These are phyloP conservation scores for Heliconius ismenius DNA, from an alignment of 2,888 invertebrate genomes.

Conservation along the genomic window DNA sequence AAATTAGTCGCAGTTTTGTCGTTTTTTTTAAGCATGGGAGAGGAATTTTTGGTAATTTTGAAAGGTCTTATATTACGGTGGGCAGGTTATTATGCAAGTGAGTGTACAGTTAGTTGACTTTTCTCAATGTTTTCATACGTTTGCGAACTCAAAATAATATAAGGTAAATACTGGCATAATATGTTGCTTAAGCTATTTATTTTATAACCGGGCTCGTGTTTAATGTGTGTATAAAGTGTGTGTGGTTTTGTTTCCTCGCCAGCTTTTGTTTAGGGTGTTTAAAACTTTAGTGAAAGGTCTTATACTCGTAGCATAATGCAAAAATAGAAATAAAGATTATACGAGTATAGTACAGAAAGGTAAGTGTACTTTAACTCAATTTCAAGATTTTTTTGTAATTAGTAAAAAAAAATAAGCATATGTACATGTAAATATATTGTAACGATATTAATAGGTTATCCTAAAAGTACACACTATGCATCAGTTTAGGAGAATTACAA, in stretches of 20 bases:
- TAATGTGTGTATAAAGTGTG: background rate
- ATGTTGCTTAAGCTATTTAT: constrained; percentile 31
- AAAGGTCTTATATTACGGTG: constrained; percentile 37
- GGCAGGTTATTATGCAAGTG: constrained; percentile 40
- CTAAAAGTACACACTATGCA: too few relatives aligned
- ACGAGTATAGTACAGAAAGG: background rate
- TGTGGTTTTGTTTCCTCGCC: background rate
- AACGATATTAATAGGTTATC: background rate
- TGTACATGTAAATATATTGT: background rate
- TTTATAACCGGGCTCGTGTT: constrained; percentile 16
- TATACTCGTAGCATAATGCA: background rate
- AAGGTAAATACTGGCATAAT: constrained; percentile 39
- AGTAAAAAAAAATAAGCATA: too few relatives aligned
- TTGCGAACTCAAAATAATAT: constrained; percentile 28
- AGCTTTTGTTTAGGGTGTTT: constrained; percentile 8
- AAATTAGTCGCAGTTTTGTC: constrained; percentile 28
- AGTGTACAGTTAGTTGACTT: constrained; percentile 36
- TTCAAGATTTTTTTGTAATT: too few relatives aligned
- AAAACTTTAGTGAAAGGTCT: background rate
- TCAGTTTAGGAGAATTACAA: too few relatives aligned
- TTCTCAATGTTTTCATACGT: constrained; percentile 34
- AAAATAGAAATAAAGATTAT: background rate
- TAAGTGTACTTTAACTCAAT: too few relatives aligned
- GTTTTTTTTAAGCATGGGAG: constrained; percentile 36
- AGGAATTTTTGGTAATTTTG: constrained; percentile 39